Base-by-base conservation (phyloP, 2,888 invertebrate species). In the Oxyteleia sp. region DNA sequence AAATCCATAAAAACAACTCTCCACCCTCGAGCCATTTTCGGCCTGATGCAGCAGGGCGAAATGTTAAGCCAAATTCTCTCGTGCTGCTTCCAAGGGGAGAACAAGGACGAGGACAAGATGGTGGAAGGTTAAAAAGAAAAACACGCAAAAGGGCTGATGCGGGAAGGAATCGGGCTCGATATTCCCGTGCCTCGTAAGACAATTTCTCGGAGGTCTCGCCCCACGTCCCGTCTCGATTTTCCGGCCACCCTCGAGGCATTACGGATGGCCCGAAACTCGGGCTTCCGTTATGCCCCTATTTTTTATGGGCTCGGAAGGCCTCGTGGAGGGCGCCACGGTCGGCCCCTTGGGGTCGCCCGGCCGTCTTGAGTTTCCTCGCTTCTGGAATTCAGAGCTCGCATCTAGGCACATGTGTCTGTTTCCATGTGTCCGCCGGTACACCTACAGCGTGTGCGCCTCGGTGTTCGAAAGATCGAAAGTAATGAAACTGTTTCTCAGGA, bases 401-500 rank as follows among this genome's bases (percentile, higher is more conserved):
- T 82, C 59, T 51, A 45, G 79, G 78, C 75, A 75, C 81, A 66
- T 80, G 72, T 64, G 79, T 66, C 80, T 23, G 69, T 38, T 13
- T 11, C 8, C 15, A 10, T 11, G 64, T 82, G 69, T 59, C 43
- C 29, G 57, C 38, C 13, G 11, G 29, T 16, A 57, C 53, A 76
- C 45, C 23, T 71, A 53, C 71, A 49, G 20, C 16, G 0, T n/a
- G 32, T 23, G 29, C n/a, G n/a, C 53, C 18, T 10, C 32, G 45
- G 74, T 79, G 43, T 83, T 55, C 80, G 63, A 76, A 87, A 90
- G 91, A 91, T 91, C 90, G 90, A 90, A 90, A 90, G 91, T 92
- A 92, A 92, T 91, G 92, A 92, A 92, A 93, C 91, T 91, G 92
- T 92, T 92, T 90, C 91, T 89, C 84, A 86, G 89, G 84, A 88